Evolutionary conservation across 2,888 invertebrate species (phyloP), one percentile per base, ranked within the genome.

Genomic region (Drosophila basisetae): DNA sequence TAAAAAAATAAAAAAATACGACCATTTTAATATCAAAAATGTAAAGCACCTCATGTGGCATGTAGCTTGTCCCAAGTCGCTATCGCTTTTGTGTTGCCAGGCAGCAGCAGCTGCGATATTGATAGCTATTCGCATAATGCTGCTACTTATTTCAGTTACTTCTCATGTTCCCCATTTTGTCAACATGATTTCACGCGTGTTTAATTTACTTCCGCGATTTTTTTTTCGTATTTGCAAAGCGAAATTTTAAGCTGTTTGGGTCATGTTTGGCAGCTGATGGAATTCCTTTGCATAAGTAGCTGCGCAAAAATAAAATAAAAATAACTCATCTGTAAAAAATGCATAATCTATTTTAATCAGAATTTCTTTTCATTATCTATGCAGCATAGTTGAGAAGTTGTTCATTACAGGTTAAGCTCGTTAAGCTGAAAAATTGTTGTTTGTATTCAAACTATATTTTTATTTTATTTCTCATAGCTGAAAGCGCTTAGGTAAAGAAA

Each of bases 1-100:
- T 61, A 16, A 25, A 47, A 47, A 16, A 4, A 28, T 16, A 47
- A 60, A 53, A 69, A 82, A 69, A 66, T 71, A 56, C 58, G 60
- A 63, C 62, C 47, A 69, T 77, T 77, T 80, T 82, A 82, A 84
- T 78, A 71, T 30, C 13, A 73, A 74, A 82, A 30, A 52, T 67
- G 56, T 33, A 50, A 52, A 33, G 5, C 16, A 41, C 7, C 16
- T 30, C 30, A 61, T 52, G 37, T 49, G 30, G 52, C 50, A 18
- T 37, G 63, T 59, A 59, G 35, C 70, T 68, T 59, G 61, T 65
- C 10, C 22, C 22, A 16, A 25, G 16, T 16, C 2, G 50, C 25
- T 9, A 63, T 62, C 68, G 35, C 64, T 67, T 53, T 50, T 78
- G 71, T 52, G 54, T 64, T 66, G 79, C 60, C 65, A 56, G 59